Percentiles rank a stretch among this genome's conserved stretches.
These are phyloP conservation scores for Siniperca chuatsi DNA, from an alignment of 2,113 vertebrate species.

Conservation along the genomic window DNA sequence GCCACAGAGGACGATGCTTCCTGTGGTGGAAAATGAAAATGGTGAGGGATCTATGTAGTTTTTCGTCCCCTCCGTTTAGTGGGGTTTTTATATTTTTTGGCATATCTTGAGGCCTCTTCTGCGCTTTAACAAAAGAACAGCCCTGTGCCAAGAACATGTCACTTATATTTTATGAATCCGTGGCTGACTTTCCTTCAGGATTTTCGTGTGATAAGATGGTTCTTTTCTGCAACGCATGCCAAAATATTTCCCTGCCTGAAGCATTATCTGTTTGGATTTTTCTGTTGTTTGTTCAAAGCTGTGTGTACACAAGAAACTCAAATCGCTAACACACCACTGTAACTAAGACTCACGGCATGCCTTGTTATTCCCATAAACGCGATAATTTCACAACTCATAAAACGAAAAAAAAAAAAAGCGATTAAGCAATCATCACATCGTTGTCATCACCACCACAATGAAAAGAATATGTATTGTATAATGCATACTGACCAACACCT, in stretches of 20 bases:
- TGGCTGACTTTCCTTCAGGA: conserved; percentile 48
- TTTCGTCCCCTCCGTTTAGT: conserved; percentile 18
- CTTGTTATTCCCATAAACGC: neutral
- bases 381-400: conserved; percentile 25
- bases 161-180: conserved; percentile 62
- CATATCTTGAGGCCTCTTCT: conserved; percentile 29
- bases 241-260: conserved; percentile 36
- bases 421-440: neutral
- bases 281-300: conserved; percentile 36
- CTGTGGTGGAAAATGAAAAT: conserved; percentile 45
- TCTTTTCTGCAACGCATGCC: conserved; percentile 24
- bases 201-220: conserved; percentile 51
- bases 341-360: conserved; percentile 2
- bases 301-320: conserved; percentile 7
- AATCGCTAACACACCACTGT: conserved; percentile 18
- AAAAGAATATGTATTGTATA: neutral
- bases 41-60: conserved; percentile 11
- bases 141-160: conserved; percentile 57
- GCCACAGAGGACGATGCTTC: conserved; percentile 30
- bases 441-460: neutral
- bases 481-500: conserved; percentile 2
- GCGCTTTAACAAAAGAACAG: conserved; percentile 54
- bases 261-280: conserved; percentile 46
- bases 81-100: conserved; percentile 31
- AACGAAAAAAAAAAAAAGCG: neutral